Base-by-base conservation (phyloP, 2,797 vertebrate genomes). In the Megalops cyprinoides region DNA sequence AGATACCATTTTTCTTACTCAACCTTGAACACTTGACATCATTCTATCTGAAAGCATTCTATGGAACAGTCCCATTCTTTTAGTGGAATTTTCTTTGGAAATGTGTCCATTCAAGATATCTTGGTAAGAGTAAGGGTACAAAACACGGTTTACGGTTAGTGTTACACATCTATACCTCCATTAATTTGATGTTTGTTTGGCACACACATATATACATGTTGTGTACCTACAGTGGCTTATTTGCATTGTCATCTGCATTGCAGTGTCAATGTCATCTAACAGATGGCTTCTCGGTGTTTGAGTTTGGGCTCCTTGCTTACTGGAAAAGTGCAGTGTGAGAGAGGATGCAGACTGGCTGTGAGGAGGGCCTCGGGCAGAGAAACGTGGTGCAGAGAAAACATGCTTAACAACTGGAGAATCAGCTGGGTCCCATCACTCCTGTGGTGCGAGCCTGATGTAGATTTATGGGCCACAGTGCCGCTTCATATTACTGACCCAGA, bases 401-500 rank as follows among this genome's bases (percentile, higher is more conserved):
- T 69, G 80, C 83, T 85, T 85, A 81, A 85, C 84, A 86, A 85
- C 58, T 84, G 60, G 80, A 84, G 82, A 78, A 84, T 86, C 86
- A 88, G 85, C 84, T 85, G 87, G 82, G 82, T 78, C 79, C 79
- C 77, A 46, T 15, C 77, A 46, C 83, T 67, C 60, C 23, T 15
- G 31, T 78, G 78, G 62, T 81, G 44, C 78, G 56, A 51, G 15
- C 69, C 23, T 79, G n/a, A 74, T 31, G 44, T 79, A 89, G 85
- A 86, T 87, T 84, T 83, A 86, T 87, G 80, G 79, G 67, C 83
- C 79, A 62, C 84, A 62, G 85, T 83, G 85, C 79, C 76, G 78
- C 82, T 81, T 87, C 84, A 86, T 86, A 84, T 85, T 85, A 85
- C 81, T 86, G 87, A 87, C 87, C 86, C 84, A 82, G 78, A 87